Percentiles rank a stretch among this genome's conserved stretches.
phyloP scores from a whole-genome alignment of 2,888 invertebrate genomes.

The Netelia melanura region DNA sequence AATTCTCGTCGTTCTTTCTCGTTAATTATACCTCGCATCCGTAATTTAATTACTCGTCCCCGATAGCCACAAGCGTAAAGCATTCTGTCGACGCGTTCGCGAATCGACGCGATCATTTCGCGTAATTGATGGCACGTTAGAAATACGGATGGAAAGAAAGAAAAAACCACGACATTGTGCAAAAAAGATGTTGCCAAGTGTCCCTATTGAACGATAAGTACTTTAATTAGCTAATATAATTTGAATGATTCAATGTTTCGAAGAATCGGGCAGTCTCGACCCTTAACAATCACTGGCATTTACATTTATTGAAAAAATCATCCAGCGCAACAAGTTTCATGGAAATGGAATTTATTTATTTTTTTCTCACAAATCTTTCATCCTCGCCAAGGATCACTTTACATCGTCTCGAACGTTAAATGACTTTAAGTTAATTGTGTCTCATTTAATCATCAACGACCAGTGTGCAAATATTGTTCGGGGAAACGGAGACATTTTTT shows the following conservation, averaged over 20 bases:
- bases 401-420: constrained; percentile 24
- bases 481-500: not conserved
- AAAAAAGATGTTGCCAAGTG: not conserved
- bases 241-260: constrained; percentile 26
- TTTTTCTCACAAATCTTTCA: constrained; percentile 27
- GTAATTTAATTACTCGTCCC: constrained; percentile 66
- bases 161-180: not conserved
- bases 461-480: constrained; percentile 35
- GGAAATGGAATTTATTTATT: constrained; percentile 41
- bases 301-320: constrained; percentile 61
- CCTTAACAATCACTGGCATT: not conserved
- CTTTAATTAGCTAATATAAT: constrained; percentile 1
- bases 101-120: constrained; percentile 6
- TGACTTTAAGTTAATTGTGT: constrained; percentile 35
- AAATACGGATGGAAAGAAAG: not conserved
- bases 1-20: constrained; percentile 13
- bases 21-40: constrained; percentile 43
- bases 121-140: constrained; percentile 23
- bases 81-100: constrained; percentile 4
- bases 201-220: not conserved
- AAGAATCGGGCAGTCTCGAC: constrained; percentile 10
- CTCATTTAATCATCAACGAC: constrained; percentile 28
- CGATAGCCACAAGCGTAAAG: constrained; percentile 58
- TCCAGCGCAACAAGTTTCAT: constrained; percentile 20
- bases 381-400: constrained; percentile 46